Evolutionary conservation across 2,888 invertebrate species (phyloP), one percentile per base, ranked within the genome.

Genomic region (Agrochola lota): DNA sequence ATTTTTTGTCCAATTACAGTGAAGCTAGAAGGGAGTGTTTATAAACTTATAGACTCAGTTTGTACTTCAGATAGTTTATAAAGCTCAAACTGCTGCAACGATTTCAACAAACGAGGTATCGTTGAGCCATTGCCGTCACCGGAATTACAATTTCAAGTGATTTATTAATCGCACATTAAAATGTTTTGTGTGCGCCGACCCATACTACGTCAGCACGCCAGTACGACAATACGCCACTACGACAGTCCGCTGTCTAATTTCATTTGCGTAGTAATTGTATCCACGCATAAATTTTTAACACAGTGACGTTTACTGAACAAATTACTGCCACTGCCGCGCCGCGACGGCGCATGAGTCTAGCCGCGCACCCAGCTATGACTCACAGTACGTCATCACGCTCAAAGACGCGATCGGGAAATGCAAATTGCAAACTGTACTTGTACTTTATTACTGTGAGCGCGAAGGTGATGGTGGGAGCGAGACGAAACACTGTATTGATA

Each of bases 191-290:
- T 55, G 30, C 52, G 30, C 49, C 30, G 0, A 52, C 17, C 35
- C 59, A 20, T 35, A 35, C 15, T 49, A 73, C 62, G 55, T 43
- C n/a, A 67, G 5, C 46, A 52, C 43, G 66, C 55, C 55, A 71
- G 60, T 59, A 64, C 46, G 35, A 68, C 72, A 85, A 77, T 76
- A 77, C 72, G 62, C 59, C 64, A 55, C 43, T 74, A 73, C 75
- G 73, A 67, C 72, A 73, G 66, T 26, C 40, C 57, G 60, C 72
- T 76, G 87, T 85, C 81, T 85, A 85, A 85, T 87, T 85, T 85
- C 81, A 73, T 85, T 87, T 85, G 87, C 87, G 81, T 72, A 84
- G 87, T 85, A 85, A 86, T 84, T 86, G 67, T 85, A 81, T 68
- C 71, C 73, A 81, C 76, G 81, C 84, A 87, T 87, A 85, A 85